Conservation (phyloP, 2,888 invertebrate species). For the Polyommatus iphigenia region DNA sequence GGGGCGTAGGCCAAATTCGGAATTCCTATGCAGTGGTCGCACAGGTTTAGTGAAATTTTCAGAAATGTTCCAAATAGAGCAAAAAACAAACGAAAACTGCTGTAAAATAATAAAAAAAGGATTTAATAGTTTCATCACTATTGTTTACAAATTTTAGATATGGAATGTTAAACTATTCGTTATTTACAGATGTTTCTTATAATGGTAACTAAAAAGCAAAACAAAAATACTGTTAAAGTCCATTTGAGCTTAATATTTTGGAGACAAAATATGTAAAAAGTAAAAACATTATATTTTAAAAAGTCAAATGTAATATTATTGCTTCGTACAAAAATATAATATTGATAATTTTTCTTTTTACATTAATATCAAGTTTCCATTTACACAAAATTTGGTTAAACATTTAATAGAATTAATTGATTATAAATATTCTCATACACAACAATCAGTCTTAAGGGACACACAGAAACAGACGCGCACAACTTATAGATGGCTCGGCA, state of each 20-base stretch:
- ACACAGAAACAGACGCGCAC: not conserved
- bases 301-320: not conserved
- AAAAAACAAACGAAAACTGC: no score
- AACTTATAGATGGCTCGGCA: not conserved
- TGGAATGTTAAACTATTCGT: not conserved
- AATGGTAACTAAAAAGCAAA: not conserved
- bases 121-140: not conserved
- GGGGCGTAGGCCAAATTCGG: not conserved
- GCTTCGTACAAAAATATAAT: not conserved
- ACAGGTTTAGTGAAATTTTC: not conserved
- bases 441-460: slow-evolving; percentile 16
- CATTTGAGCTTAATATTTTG: not conserved
- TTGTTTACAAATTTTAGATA: not conserved
- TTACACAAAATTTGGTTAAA: not conserved
- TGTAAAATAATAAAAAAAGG: not conserved
- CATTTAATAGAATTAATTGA: not conserved
- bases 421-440: slow-evolving; percentile 8
- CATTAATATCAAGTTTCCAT: not conserved
- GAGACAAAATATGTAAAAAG: not conserved
- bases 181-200: not conserved
- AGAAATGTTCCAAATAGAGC: not conserved
- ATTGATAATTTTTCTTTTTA: not conserved
- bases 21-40: not conserved
- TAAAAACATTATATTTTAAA: not conserved
- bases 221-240: slow-evolving; percentile 5